Percentiles rank a stretch among this genome's conserved stretches.
Evolutionary conservation across 2,888 invertebrate genomes (phyloP).

Genomic region (Neoscelio sp.): DNA sequence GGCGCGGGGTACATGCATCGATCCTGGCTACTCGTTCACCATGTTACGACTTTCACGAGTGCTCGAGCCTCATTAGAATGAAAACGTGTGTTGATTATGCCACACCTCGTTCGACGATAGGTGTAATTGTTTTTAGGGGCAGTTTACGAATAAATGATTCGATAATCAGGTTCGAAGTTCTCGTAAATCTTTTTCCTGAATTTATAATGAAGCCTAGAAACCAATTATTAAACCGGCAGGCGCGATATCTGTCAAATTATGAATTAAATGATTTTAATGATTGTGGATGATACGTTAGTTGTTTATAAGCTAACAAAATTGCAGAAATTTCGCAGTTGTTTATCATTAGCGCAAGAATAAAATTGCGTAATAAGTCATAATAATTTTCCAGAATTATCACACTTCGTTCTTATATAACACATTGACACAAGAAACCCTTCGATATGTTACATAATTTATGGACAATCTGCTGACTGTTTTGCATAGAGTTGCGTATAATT

Average conservation of each 20-base stretch:
- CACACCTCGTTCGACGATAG: slow-evolving; percentile 10
- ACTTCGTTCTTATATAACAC: slow-evolving; percentile 6
- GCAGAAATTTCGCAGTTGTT: no score
- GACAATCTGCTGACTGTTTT: not conserved
- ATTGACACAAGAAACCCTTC: slow-evolving; percentile 5
- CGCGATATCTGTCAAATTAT: no score
- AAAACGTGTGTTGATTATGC: slow-evolving; percentile 15
- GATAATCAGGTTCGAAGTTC: slow-evolving; percentile 8
- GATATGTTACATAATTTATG: slow-evolving; percentile 5
- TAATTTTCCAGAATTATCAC: no score
- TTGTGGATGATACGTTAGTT: no score
- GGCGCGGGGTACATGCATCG: not conserved
- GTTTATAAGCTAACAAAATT: no score
- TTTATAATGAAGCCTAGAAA: no score
- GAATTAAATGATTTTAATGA: no score
- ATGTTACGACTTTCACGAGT: slow-evolving; percentile 8
- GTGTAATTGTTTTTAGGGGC: slow-evolving; percentile 20
- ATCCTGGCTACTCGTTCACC: not conserved
- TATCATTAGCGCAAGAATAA: no score
- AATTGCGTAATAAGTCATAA: no score
- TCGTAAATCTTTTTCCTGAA: slow-evolving; percentile 4
- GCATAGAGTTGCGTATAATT: not conserved
- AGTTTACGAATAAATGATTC: slow-evolving; percentile 10
- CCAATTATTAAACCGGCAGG: no score
- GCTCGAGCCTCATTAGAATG: slow-evolving; percentile 10